These are phyloP conservation scores for Drosophila arawakana DNA, from an alignment of 1,140 invertebrate species.

Conservation along the genomic window DNA sequence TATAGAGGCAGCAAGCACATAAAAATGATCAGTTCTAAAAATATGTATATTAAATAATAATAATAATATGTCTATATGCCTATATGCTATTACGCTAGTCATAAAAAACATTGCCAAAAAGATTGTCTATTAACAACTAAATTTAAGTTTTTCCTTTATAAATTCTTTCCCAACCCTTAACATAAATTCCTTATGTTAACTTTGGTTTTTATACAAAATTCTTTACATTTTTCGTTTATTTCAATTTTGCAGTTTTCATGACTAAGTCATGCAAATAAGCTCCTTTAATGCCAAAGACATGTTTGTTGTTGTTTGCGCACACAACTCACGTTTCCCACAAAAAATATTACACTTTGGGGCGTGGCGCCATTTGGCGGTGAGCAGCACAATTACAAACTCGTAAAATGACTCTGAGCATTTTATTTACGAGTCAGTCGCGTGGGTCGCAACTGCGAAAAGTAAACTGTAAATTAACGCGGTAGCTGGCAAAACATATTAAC, in stretches of 20 bases:
- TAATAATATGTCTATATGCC: too few relatives aligned
- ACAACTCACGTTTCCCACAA: conserved; percentile 44
- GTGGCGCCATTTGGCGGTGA: conserved; percentile 35
- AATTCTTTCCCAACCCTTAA: too few relatives aligned
- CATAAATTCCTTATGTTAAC: too few relatives aligned
- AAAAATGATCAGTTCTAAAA: too few relatives aligned
- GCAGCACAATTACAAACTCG: conserved; percentile 59
- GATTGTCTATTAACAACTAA: too few relatives aligned
- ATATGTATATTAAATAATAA: too few relatives aligned
- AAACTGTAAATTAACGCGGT: conserved; percentile 63
- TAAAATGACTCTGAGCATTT: conserved; percentile 40
- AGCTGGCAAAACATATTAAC: conserved; percentile 60
- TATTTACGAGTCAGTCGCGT: conserved; percentile 69
- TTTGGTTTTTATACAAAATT: too few relatives aligned
- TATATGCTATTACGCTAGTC: too few relatives aligned
- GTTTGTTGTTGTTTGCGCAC: conserved; percentile 26
- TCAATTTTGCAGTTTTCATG: neutral
- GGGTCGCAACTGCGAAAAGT: conserved; percentile 53
- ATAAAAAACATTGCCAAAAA: too few relatives aligned
- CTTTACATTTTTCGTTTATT: too few relatives aligned
- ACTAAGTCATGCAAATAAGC: neutral
- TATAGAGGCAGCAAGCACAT: too few relatives aligned
- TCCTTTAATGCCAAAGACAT: neutral
- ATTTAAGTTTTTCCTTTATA: too few relatives aligned
- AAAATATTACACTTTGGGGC: conserved; percentile 51